Evolutionary conservation across 2,888 invertebrate genomes (phyloP), one percentile per base, ranked within the genome.

Genomic region (Folsomia candida): DNA sequence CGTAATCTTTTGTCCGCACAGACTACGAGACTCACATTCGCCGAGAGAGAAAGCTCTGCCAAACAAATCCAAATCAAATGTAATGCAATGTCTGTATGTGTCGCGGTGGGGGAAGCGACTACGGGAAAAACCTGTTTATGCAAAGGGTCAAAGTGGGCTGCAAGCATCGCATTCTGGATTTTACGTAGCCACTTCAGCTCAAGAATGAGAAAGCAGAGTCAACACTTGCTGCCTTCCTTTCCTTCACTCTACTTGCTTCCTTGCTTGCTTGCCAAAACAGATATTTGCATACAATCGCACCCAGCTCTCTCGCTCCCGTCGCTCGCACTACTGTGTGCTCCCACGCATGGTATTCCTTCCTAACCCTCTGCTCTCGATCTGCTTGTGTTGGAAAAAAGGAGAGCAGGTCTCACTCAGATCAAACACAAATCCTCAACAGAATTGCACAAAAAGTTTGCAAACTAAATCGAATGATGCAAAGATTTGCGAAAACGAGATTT

Each of bases 61-160:
- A 54, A 54, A 4, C 4, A 14, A 14, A 14, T 37, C 4, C 4
- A 37, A 54, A 20, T 22, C 54, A 54, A 54, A 54, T 54, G n/a
- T 54, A 54, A 54, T 54, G 54, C 18, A 54, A 54, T 54, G 54
- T 54, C 22, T 14, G 4, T 54, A n/a, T 54, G 54, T 4, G n/a
- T 54, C 22, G 54, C 6, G 47, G 54, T 22, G 22, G 6, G 54
- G 20, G n/a, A 54, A 14, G n/a, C 18, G 20, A 54, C 22, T 4
- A 22, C 6, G 54, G n/a, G n/a, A 54, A 6, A 54, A n/a, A 54
- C 4, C 54, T 54, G 18, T 54, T 54, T 54, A 54, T 54, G 54
- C 54, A 54, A 54, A 54, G 54, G 54, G 54, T 54, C 54, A 37
- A n/a, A n/a, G n/a, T n/a, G n/a, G 37, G 37, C 37, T 37, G 6